Evolutionary conservation across 2,888 invertebrate genomes (phyloP).

Genomic region (Gari tellinella): DNA sequence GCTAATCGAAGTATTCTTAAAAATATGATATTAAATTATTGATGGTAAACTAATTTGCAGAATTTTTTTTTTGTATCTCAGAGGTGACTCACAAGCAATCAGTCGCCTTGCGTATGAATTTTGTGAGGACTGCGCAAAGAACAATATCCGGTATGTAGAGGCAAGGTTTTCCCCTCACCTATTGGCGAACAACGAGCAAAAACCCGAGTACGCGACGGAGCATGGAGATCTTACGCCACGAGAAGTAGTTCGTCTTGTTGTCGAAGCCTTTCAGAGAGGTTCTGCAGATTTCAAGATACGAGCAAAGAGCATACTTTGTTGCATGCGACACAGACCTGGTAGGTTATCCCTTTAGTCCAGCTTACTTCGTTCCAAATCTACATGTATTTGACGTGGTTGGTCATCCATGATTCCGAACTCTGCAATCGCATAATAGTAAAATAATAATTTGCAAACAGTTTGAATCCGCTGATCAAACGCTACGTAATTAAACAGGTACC

Average conservation of each 20-base stretch:
- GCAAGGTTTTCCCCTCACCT: slow-evolving; percentile 86
- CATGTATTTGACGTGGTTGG: too few relatives aligned
- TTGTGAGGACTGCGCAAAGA: slow-evolving; percentile 85
- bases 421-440: too few relatives aligned
- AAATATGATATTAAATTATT: too few relatives aligned
- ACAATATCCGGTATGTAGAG: slow-evolving; percentile 86
- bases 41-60: too few relatives aligned
- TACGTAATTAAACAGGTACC: too few relatives aligned
- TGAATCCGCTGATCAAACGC: too few relatives aligned
- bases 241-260: slow-evolving; percentile 84
- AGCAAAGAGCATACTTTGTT: slow-evolving; percentile 85
- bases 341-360: too few relatives aligned
- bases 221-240: slow-evolving; percentile 76
- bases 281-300: slow-evolving; percentile 84
- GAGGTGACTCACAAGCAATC: slow-evolving; percentile 85
- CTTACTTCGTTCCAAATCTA: too few relatives aligned
- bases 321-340: slow-evolving; percentile 84
- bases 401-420: too few relatives aligned
- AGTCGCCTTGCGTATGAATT: slow-evolving; percentile 86
- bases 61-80: slow-evolving; percentile 27
- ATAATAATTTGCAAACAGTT: too few relatives aligned
- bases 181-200: slow-evolving; percentile 73
- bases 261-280: slow-evolving; percentile 84
- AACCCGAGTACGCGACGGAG: slow-evolving; percentile 56
- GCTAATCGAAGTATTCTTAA: too few relatives aligned